Evolutionary conservation across 2,888 invertebrate species (phyloP).

Genomic region (Reticulitermes lucifugus): DNA sequence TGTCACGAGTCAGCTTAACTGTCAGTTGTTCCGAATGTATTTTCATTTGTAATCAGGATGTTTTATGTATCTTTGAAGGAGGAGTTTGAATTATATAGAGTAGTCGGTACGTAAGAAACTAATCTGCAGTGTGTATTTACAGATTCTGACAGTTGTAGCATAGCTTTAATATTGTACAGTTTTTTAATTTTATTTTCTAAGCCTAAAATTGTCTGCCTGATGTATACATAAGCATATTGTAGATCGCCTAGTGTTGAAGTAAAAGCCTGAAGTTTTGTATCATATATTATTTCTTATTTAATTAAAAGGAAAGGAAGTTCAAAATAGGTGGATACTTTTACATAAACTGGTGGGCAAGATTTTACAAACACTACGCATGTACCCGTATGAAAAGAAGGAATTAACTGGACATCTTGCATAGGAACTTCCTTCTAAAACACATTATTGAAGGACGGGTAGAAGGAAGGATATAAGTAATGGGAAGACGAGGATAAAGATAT

Average conservation of each 20-base stretch:
- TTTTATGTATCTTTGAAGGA: background rate
- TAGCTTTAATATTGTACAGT: conserved; percentile 27
- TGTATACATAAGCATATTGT: background rate
- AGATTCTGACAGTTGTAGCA: background rate
- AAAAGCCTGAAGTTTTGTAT: background rate
- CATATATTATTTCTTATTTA: background rate
- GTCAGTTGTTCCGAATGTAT: background rate
- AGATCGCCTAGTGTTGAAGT: background rate
- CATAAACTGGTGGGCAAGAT: too few relatives aligned
- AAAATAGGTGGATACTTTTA: too few relatives aligned
- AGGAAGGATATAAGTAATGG: too few relatives aligned
- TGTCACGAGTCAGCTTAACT: background rate
- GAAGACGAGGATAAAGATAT: too few relatives aligned
- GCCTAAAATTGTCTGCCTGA: background rate
- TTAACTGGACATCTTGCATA: too few relatives aligned
- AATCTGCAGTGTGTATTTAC: background rate
- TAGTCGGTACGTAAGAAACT: conserved; percentile 4
- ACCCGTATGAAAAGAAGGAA: too few relatives aligned
- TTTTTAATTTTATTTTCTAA: conserved; percentile 11
- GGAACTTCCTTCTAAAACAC: too few relatives aligned
- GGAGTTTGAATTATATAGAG: background rate
- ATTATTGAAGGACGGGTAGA: too few relatives aligned
- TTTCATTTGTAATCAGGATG: background rate
- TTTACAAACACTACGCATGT: too few relatives aligned
- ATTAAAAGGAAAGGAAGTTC: background rate